Evolutionary conservation across 2,113 vertebrate species (phyloP).

Genomic region (Riparia riparia): DNA sequence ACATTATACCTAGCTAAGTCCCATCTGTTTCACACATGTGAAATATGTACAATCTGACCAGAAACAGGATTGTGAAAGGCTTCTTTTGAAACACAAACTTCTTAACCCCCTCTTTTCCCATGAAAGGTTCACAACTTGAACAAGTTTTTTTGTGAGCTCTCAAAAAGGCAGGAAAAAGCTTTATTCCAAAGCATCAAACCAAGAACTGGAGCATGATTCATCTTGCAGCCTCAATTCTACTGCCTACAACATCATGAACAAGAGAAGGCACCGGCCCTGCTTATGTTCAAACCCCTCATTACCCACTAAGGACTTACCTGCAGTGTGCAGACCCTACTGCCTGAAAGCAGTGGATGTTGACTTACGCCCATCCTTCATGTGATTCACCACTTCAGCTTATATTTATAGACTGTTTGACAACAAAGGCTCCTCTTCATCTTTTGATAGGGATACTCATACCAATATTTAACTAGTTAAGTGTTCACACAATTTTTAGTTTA

Average conservation of each 20-base stretch:
- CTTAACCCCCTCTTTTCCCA: not conserved
- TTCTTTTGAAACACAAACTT: constrained; percentile 22
- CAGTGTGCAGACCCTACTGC: not conserved
- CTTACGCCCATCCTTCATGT: not conserved
- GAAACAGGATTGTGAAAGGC: not conserved
- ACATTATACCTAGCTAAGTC: not conserved
- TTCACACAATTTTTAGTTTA: not conserved
- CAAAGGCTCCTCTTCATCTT: not conserved
- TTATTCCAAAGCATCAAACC: not conserved
- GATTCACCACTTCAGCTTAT: not conserved
- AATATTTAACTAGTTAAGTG: not conserved
- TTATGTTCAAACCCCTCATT: not conserved
- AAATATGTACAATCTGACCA: not conserved
- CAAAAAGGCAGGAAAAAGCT: not conserved
- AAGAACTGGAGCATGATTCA: not conserved
- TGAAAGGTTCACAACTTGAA: not conserved
- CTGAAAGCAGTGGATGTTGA: not conserved
- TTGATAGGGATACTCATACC: not conserved
- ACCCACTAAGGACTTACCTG: not conserved
- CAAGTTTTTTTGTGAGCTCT: not conserved
- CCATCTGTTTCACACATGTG: not conserved
- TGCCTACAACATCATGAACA: not conserved
- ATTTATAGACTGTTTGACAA: not conserved
- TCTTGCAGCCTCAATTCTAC: not conserved
- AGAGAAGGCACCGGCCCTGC: not conserved